phyloP scores from a whole-genome alignment of 2,888 invertebrate genomes.

The Campaea margaritaria region DNA sequence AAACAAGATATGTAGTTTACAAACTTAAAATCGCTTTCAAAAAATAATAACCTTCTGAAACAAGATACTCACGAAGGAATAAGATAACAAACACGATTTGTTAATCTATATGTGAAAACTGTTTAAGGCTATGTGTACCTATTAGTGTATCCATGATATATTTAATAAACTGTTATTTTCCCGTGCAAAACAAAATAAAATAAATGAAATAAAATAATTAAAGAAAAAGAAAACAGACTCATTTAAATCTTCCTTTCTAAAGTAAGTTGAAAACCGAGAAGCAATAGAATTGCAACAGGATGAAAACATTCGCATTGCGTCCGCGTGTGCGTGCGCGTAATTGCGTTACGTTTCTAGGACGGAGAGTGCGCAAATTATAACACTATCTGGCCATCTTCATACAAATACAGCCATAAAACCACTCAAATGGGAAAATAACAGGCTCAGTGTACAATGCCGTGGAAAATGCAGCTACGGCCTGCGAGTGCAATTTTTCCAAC shows the following conservation, averaged over 20 bases:
- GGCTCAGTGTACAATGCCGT: conserved; percentile 78
- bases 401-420: conserved; percentile 77
- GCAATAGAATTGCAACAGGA: conserved; percentile 39
- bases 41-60: too few species aligned
- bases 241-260: neutral
- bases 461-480: conserved; percentile 68
- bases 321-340: conserved; percentile 79
- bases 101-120: too few species aligned
- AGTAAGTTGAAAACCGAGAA: conserved; percentile 27
- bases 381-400: conserved; percentile 76
- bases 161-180: too few species aligned
- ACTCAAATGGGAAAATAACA: conserved; percentile 84
- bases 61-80: too few species aligned
- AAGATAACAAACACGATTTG: too few species aligned
- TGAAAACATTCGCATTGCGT: conserved; percentile 49
- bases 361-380: conserved; percentile 68
- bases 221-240: neutral
- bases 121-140: too few species aligned
- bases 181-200: too few species aligned
- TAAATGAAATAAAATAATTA: too few species aligned
- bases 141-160: too few species aligned
- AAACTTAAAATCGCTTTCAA: too few species aligned
- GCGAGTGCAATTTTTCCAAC: conserved; percentile 69
- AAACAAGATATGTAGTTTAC: too few species aligned
- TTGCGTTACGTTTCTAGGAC: conserved; percentile 80